Conservation (phyloP, 2,113 vertebrate genomes). For the Stomatorhinus ivindoensis region DNA sequence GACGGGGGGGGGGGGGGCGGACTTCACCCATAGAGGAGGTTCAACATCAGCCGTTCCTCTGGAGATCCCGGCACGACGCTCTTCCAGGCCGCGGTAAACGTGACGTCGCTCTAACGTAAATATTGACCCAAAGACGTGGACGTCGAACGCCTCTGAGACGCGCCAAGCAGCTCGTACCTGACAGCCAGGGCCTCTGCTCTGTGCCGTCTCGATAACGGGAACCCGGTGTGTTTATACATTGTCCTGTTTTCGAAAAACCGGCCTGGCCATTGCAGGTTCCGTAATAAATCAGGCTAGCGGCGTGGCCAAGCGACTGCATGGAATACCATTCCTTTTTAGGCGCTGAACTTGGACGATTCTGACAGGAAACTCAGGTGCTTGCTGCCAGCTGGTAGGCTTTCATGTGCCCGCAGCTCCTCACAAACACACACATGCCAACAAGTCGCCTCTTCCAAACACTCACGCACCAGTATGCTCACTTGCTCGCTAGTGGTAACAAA, state of each 20-base stretch:
- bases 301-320: conserved; percentile 8
- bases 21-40: conserved; percentile 39
- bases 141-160: not conserved
- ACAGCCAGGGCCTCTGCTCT: not conserved
- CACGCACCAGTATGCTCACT: not conserved
- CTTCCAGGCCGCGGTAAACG: not conserved
- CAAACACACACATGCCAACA: not conserved
- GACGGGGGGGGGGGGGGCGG: conserved; percentile 34
- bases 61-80: not conserved
- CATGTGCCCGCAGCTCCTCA: not conserved
- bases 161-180: not conserved
- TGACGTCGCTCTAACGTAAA: not conserved
- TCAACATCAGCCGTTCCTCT: conserved; percentile 9
- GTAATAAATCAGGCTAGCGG: conserved; percentile 14
- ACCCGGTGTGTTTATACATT: conserved; percentile 24
- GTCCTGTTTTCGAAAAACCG: conserved; percentile 20
- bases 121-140: not conserved
- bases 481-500: not conserved
- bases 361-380: conserved; percentile 18
- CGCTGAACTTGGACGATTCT: conserved; percentile 13
- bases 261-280: conserved; percentile 22
- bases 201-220: not conserved
- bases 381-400: not conserved
- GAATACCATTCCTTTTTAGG: conserved; percentile 51
- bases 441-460: not conserved